These are phyloP conservation scores for Talpa occidentalis DNA, from an alignment of 2,113 vertebrate genomes.

Conservation along the genomic window DNA sequence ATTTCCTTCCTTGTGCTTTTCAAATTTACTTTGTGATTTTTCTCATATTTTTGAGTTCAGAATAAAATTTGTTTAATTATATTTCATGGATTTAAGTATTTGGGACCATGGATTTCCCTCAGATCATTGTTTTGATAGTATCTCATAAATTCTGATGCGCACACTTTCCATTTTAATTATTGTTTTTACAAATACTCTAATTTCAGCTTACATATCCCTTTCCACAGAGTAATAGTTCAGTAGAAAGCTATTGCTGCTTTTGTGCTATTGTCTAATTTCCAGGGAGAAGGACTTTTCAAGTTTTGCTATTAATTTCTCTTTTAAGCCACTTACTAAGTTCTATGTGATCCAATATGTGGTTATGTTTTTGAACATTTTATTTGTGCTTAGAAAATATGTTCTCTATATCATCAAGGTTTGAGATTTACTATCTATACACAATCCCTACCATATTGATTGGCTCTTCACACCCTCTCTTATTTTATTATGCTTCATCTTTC, in stretches of 20 bases:
- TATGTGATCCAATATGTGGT: not conserved
- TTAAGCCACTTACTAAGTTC: not conserved
- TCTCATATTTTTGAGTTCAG: not conserved
- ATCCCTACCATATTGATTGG: not conserved
- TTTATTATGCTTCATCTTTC: constrained; percentile 14
- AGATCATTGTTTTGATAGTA: constrained; percentile 17
- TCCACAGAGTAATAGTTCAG: not conserved
- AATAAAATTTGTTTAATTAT: constrained; percentile 34
- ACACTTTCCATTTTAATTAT: constrained; percentile 12
- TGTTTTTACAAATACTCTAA: constrained; percentile 1
- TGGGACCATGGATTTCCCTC: not conserved
- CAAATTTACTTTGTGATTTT: not conserved
- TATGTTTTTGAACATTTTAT: not conserved
- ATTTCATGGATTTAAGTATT: constrained; percentile 28
- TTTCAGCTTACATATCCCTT: not conserved
- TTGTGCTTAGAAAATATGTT: not conserved
- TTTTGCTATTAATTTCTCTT: constrained; percentile 26
- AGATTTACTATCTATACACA: not conserved
- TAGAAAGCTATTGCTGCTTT: not conserved
- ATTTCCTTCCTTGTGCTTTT: not conserved
- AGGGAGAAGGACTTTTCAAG: not conserved
- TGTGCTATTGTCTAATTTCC: not conserved
- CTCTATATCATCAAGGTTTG: not conserved
- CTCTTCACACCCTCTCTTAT: not conserved
- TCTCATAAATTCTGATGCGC: not conserved